phyloP scores from a whole-genome alignment of 2,113 vertebrate genomes.

The Loxodonta africana region DNA sequence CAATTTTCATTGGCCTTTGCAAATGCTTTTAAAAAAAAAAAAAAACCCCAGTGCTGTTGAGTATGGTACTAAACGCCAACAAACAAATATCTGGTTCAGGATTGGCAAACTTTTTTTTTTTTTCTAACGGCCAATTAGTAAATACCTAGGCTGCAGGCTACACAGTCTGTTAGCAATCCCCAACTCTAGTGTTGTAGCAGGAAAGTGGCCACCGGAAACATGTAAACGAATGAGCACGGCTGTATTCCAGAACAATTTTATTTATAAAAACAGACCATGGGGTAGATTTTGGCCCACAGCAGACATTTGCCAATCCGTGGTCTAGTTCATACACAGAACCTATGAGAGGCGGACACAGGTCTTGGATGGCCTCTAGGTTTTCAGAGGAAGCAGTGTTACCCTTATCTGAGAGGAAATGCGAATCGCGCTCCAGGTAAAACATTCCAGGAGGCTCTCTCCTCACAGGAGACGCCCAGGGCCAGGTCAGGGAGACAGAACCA shows the following conservation, averaged over 20 bases:
- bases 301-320: not conserved
- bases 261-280: not conserved
- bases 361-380: not conserved
- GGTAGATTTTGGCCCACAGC: not conserved
- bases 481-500: not conserved
- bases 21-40: not conserved
- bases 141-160: not conserved
- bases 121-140: not conserved
- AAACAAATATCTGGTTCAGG: not conserved
- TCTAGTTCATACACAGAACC: not conserved
- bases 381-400: not conserved
- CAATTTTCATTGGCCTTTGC: not conserved
- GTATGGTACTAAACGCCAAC: not conserved
- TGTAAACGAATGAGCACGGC: fast-evolving
- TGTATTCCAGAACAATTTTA: not conserved
- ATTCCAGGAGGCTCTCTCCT: not conserved
- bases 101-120: not conserved
- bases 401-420: not conserved
- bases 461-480: not conserved
- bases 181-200: not conserved
- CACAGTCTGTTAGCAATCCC: not conserved
- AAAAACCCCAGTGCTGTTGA: no score
- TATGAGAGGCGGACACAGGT: not conserved
- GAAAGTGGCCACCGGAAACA: not conserved
- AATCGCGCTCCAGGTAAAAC: not conserved